A percentile compares a stretch with the other conserved stretches of the same genome.
These are phyloP conservation scores for Neocloeon triangulifer DNA, from an alignment of 1,140 invertebrate species.

Conservation along the genomic window DNA sequence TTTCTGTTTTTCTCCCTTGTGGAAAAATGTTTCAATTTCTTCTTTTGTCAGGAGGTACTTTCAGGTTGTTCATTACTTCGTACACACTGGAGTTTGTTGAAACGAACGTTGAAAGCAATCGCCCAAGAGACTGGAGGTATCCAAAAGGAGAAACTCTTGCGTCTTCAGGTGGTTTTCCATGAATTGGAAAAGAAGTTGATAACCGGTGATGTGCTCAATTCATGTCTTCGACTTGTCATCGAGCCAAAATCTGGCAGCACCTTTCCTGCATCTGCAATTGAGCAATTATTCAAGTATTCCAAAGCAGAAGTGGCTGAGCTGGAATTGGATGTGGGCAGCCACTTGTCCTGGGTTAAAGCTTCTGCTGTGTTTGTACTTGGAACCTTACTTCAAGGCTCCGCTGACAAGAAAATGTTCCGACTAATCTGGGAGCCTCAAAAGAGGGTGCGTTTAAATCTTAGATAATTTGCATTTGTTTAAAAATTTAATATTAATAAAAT, in stretches of 20 bases:
- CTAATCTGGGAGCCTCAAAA: slow-evolving; percentile 45
- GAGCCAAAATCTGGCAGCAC: slow-evolving; percentile 29
- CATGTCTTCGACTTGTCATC: slow-evolving; percentile 22
- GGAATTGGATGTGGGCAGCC: slow-evolving; percentile 26
- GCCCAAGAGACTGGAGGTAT: slow-evolving; percentile 37
- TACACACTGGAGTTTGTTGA: slow-evolving; percentile 49
- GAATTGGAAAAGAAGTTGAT: too few relatives aligned
- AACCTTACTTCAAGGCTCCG: slow-evolving; percentile 48
- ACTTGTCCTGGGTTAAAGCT: slow-evolving; percentile 39
- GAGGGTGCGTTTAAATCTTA: slow-evolving; percentile 27
- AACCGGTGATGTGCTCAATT: slow-evolving; percentile 36
- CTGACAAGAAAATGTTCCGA: slow-evolving; percentile 58
- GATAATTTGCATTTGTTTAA: slow-evolving; percentile 6
- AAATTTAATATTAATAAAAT: too few relatives aligned
- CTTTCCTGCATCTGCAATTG: slow-evolving; percentile 36
- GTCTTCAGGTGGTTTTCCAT: too few relatives aligned
- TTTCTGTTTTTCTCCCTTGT: too few relatives aligned
- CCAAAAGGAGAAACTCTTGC: slow-evolving; percentile 25
- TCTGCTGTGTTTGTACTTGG: slow-evolving; percentile 47
- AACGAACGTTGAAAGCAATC: slow-evolving; percentile 40
- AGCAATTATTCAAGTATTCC: slow-evolving; percentile 42
- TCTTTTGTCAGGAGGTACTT: slow-evolving; percentile 42
- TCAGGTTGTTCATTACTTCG: slow-evolving; percentile 28
- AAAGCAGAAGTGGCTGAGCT: slow-evolving; percentile 31
- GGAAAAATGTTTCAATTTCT: too few relatives aligned